Conservation (phyloP, 2,113 vertebrate species). For the Crotalus helleri region DNA sequence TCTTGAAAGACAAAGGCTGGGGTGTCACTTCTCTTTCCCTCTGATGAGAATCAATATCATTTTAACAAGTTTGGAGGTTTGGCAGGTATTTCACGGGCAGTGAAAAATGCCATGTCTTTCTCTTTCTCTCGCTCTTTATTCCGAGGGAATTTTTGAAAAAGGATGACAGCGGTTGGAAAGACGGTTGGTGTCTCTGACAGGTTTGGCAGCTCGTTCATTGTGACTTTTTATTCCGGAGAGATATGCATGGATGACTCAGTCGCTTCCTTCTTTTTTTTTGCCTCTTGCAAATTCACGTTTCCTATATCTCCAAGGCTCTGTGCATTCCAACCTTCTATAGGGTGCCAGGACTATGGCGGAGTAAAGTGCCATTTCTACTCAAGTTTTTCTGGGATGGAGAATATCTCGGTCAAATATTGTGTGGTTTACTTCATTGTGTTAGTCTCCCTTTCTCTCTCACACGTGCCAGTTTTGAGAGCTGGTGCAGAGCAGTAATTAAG, state of each 20-base stretch:
- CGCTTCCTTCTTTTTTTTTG: constrained; percentile 29
- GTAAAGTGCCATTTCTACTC: neutral
- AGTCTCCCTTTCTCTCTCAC: neutral
- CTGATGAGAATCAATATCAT: constrained; percentile 41
- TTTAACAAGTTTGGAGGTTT: constrained; percentile 36
- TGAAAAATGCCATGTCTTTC: neutral
- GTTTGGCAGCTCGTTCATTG: constrained; percentile 47
- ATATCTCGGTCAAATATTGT: constrained; percentile 27
- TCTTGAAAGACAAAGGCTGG: constrained; percentile 35
- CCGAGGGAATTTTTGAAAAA: constrained; percentile 49
- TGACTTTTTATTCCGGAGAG: constrained; percentile 40
- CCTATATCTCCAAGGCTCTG: constrained; percentile 49
- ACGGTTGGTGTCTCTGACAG: constrained; percentile 27
- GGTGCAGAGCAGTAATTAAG: neutral
- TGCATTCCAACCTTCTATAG: constrained; percentile 34
- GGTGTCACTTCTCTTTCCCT: constrained; percentile 29
- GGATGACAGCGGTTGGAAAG: constrained; percentile 49
- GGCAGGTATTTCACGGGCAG: constrained; percentile 39
- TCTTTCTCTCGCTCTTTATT: constrained; percentile 19
- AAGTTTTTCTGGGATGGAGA: constrained; percentile 43
- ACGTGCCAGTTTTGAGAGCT: neutral
- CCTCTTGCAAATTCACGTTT: constrained; percentile 47
- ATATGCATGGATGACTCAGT: constrained; percentile 40
- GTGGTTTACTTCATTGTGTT: constrained; percentile 10
- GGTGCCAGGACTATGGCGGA: neutral